These are phyloP conservation scores for Hirtodrosophila histrioides DNA, from an alignment of 2,888 invertebrate species.

Conservation along the genomic window DNA sequence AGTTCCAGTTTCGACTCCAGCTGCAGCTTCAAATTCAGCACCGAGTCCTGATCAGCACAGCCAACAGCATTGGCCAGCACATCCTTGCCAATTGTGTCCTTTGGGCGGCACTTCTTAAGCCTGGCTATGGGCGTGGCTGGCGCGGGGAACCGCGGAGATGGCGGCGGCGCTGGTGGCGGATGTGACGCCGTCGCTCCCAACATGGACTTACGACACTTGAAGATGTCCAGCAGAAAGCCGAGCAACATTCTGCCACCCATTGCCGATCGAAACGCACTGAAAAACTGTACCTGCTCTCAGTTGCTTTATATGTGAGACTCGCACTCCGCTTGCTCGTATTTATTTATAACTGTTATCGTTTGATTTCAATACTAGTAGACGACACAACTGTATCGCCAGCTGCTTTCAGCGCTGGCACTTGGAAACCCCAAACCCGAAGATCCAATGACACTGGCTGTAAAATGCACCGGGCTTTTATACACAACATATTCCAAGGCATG, in stretches of 20 bases:
- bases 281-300: neutral
- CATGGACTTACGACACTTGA: slow-evolving; percentile 37
- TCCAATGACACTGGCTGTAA: neutral
- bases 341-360: slow-evolving; percentile 14
- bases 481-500: neutral
- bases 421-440: neutral
- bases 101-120: neutral
- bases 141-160: neutral
- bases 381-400: slow-evolving; percentile 28
- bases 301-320: slow-evolving; percentile 8
- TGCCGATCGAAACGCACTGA: slow-evolving; percentile 21
- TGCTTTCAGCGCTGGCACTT: slow-evolving; percentile 24
- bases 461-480: neutral
- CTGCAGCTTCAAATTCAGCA: slow-evolving; percentile 17
- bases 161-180: neutral
- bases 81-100: neutral
- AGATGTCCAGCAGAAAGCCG: slow-evolving; percentile 44
- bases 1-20: neutral
- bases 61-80: no score
- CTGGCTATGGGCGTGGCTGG: neutral
- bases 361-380: neutral
- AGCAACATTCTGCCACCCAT: slow-evolving; percentile 48
- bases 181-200: neutral
- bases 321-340: slow-evolving; percentile 7
- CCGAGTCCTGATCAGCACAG: slow-evolving; percentile 16